Percentiles rank a stretch among this genome's conserved stretches.
Conservation (phyloP, 37 sponge, comb jelly and placozoan species). For the Lycopodina hypogea region DNA sequence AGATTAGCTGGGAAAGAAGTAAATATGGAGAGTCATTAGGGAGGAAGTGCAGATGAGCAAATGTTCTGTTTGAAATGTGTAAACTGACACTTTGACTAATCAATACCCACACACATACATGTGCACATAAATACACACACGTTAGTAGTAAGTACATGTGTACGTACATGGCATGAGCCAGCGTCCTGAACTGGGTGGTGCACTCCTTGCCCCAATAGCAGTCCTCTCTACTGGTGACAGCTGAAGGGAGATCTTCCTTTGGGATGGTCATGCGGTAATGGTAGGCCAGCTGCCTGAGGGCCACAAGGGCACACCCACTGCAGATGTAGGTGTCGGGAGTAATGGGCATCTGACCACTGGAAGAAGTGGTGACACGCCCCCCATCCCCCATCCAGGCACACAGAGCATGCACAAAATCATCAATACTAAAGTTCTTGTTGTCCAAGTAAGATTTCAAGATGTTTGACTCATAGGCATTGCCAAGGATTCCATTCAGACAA, state of each 20-base stretch:
- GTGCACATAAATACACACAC: neutral
- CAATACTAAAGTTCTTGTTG: constrained; percentile 31
- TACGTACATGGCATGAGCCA: constrained; percentile 73
- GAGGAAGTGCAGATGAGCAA: too few species aligned
- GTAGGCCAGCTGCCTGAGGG: constrained; percentile 71
- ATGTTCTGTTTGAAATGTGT: too few species aligned
- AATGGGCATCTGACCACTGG: neutral
- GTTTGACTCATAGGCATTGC: constrained; percentile 66
- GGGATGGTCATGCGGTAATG: constrained; percentile 80
- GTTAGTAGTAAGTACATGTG: too few species aligned
- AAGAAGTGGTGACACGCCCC: constrained; percentile 12
- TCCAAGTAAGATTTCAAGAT: constrained; percentile 75
- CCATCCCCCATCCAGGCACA: constrained; percentile 50
- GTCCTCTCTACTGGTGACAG: constrained; percentile 65
- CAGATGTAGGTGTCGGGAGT: constrained; percentile 15
- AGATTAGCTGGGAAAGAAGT: too few species aligned
- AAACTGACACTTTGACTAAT: too few species aligned
- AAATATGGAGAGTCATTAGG: too few species aligned
- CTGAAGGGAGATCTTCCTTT: constrained; percentile 62
- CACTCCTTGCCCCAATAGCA: constrained; percentile 88
- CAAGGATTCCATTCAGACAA: constrained; percentile 25
- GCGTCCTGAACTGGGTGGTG: constrained; percentile 74
- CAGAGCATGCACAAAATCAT: constrained; percentile 43
- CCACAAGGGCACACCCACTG: constrained; percentile 54
- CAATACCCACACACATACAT: too few species aligned